A percentile compares a stretch with the other conserved stretches of the same genome.
These are phyloP conservation scores for Heloderma charlesbogerti DNA, from an alignment of 2,113 vertebrate species.

Conservation along the genomic window DNA sequence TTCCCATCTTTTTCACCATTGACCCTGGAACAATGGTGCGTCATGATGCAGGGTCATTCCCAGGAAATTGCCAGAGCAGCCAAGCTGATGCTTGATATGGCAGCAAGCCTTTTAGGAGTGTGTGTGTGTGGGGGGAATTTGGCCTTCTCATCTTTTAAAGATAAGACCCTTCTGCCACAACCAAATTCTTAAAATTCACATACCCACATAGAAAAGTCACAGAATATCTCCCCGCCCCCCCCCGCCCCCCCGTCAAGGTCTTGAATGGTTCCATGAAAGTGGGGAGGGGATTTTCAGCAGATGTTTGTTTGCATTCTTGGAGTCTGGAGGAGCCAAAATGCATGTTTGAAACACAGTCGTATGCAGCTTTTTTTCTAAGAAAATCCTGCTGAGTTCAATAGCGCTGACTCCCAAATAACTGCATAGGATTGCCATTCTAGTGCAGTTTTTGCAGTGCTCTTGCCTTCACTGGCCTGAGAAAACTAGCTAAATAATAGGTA, in stretches of 20 bases:
- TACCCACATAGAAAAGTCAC: no score
- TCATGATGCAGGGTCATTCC: not conserved
- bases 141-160: no score
- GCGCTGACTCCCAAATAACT: not conserved
- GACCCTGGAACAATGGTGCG: not conserved
- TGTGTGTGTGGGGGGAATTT: no score
- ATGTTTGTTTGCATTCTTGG: not conserved
- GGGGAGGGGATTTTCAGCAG: not conserved
- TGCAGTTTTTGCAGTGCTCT: not conserved
- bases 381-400: not conserved
- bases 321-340: not conserved
- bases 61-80: no score
- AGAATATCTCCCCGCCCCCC: no score
- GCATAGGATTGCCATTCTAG: not conserved
- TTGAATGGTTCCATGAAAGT: not conserved
- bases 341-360: not conserved
- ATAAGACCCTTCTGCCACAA: no score
- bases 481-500: not conserved
- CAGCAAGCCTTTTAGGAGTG: no score
- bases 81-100: no score
- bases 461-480: not conserved
- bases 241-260: no score
- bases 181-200: no score
- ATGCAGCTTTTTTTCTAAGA: not conserved
- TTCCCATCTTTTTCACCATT: not conserved